These are phyloP conservation scores for Sesamia nonagrioides DNA, from an alignment of 1,140 invertebrate genomes.

Conservation along the genomic window DNA sequence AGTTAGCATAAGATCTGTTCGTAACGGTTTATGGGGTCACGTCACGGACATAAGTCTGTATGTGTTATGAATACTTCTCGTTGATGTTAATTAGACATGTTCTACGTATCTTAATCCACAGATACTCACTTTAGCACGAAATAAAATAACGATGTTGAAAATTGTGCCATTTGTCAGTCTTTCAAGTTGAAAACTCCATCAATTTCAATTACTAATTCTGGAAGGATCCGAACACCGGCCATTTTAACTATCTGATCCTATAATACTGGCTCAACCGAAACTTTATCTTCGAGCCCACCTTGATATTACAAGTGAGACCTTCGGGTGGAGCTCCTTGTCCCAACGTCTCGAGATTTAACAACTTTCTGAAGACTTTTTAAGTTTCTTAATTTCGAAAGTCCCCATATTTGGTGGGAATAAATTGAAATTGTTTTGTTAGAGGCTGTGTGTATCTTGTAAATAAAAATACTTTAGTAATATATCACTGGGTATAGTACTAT, in stretches of 20 bases:
- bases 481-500: constrained; percentile 5
- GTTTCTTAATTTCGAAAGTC: constrained; percentile 55
- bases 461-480: constrained; percentile 1
- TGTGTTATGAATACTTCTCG: neutral
- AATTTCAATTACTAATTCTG: constrained; percentile 44
- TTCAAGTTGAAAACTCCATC: constrained; percentile 31
- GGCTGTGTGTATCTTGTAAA: constrained; percentile 27
- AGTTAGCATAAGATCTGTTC: constrained; percentile 1
- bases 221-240: constrained; percentile 18
- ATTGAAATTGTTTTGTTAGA: constrained; percentile 52
- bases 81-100: neutral
- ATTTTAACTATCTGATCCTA: constrained; percentile 50
- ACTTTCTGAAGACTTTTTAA: constrained; percentile 56
- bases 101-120: constrained; percentile 16
- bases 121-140: too few species aligned
- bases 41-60: constrained; percentile 14
- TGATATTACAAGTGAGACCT: constrained; percentile 44
- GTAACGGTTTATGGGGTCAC: constrained; percentile 29
- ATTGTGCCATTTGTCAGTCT: constrained; percentile 34
- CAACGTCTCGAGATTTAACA: constrained; percentile 49
- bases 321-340: constrained; percentile 43
- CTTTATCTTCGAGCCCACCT: constrained; percentile 45
- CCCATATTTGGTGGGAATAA: constrained; percentile 50
- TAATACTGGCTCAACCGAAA: constrained; percentile 44
- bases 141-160: constrained; percentile 3